Evolutionary conservation across 2,113 vertebrate genomes (phyloP).

Genomic region (Trichechus manatus): DNA sequence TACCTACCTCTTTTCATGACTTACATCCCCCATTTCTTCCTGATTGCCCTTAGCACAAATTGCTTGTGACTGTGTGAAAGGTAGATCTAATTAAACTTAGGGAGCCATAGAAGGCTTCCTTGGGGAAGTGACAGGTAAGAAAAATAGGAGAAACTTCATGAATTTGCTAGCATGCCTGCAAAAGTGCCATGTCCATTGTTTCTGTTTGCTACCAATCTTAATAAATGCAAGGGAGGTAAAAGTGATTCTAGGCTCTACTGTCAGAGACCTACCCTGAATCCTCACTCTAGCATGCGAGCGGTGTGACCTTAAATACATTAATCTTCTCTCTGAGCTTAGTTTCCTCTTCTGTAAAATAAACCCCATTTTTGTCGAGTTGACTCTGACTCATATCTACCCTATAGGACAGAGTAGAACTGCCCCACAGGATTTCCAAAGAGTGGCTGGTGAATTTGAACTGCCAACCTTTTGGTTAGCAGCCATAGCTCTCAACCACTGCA

Average conservation of each 20-base stretch:
- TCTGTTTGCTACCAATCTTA: neutral
- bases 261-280: neutral
- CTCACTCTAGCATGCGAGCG: neutral
- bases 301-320: neutral
- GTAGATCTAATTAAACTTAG: neutral
- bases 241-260: no score
- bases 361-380: no score
- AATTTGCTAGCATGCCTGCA: neutral
- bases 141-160: neutral
- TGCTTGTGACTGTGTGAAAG: neutral
- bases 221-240: neutral
- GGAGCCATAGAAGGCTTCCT: neutral
- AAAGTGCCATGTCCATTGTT: no score
- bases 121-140: neutral
- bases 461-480: no score
- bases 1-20: neutral
- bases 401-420: no score
- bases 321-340: neutral
- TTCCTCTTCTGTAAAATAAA: neutral
- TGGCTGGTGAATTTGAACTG: no score
- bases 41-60: neutral
- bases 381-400: no score
- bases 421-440: no score
- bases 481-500: no score
- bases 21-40: neutral